Evolutionary conservation across 2,888 invertebrate genomes (phyloP).

Genomic region (Eristalis pertinax): DNA sequence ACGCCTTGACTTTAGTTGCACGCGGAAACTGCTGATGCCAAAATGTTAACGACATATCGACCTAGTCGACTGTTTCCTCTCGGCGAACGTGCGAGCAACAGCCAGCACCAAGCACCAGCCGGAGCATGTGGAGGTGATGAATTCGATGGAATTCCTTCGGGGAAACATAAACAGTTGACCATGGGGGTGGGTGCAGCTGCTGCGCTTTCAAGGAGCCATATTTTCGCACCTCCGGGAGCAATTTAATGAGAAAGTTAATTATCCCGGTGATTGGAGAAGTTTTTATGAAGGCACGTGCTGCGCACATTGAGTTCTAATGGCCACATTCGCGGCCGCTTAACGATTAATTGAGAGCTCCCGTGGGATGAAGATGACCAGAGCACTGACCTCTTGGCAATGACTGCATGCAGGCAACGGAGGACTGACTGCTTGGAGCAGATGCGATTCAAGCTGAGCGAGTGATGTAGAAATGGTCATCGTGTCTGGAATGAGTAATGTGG

Average conservation of each 20-base stretch:
- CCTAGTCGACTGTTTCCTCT: not conserved
- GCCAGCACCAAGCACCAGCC: too few relatives aligned
- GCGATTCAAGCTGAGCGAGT: constrained; percentile 22
- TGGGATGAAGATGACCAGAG: constrained; percentile 22
- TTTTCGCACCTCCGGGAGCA: constrained; percentile 50
- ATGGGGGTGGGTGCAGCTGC: constrained; percentile 25
- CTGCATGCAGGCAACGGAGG: not conserved
- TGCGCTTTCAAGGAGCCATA: not conserved
- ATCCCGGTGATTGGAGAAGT: constrained; percentile 51
- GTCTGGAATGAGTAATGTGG: not conserved
- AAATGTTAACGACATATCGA: constrained; percentile 27
- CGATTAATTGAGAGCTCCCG: constrained; percentile 31
- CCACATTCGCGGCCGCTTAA: constrained; percentile 31
- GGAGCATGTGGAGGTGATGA: constrained; percentile 32
- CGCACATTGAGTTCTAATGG: constrained; percentile 51
- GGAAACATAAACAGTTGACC: constrained; percentile 30
- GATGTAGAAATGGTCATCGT: constrained; percentile 4
- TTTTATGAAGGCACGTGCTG: constrained; percentile 67
- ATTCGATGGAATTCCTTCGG: constrained; percentile 40
- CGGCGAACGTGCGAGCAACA: not conserved
- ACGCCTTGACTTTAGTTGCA: constrained; percentile 49
- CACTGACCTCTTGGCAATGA: constrained; percentile 37
- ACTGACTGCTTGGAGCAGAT: not conserved
- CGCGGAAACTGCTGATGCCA: constrained; percentile 33
- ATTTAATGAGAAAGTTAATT: constrained; percentile 67